These are phyloP conservation scores for Phocides pigmalion DNA, from an alignment of 1,140 invertebrate genomes.

Conservation along the genomic window DNA sequence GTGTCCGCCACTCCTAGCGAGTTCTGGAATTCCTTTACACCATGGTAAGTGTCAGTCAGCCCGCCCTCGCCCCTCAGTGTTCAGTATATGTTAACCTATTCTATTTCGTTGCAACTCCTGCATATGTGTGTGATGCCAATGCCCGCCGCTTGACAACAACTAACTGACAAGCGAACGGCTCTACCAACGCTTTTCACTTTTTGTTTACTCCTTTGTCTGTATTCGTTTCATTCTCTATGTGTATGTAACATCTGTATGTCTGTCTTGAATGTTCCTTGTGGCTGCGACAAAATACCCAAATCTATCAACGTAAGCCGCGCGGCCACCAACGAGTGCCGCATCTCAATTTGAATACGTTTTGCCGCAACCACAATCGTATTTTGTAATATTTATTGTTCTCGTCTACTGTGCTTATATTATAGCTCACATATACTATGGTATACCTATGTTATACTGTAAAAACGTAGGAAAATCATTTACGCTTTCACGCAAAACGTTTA, in stretches of 20 bases:
- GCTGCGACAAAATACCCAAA: constrained; percentile 65
- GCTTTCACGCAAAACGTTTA: constrained; percentile 81
- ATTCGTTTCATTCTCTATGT: constrained; percentile 85
- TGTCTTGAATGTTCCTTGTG: constrained; percentile 83
- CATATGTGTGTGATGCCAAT: constrained; percentile 81
- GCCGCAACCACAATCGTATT: constrained; percentile 70
- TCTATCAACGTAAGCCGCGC: constrained; percentile 44
- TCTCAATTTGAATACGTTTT: constrained; percentile 51
- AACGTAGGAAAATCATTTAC: constrained; percentile 83
- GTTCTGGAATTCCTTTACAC: constrained; percentile 98
- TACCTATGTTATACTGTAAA: constrained; percentile 73
- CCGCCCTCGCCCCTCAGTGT: constrained; percentile 84
- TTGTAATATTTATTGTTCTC: constrained; percentile 83
- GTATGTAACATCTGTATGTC: constrained; percentile 85
- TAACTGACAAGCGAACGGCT: constrained; percentile 64
- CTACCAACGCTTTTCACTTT: constrained; percentile 78
- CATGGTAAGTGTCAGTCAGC: constrained; percentile 95
- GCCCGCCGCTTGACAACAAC: constrained; percentile 64
- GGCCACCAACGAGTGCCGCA: constrained; percentile 37
- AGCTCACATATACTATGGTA: constrained; percentile 77
- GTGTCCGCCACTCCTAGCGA: constrained; percentile 92
- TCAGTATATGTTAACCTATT: constrained; percentile 84
- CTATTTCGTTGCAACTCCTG: constrained; percentile 79
- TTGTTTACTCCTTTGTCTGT: constrained; percentile 81
- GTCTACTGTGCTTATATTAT: constrained; percentile 83